A percentile compares a stretch with the other conserved stretches of the same genome.
phyloP scores from a whole-genome alignment of 2,888 invertebrate species.

The Polyommatus iphigenia region DNA sequence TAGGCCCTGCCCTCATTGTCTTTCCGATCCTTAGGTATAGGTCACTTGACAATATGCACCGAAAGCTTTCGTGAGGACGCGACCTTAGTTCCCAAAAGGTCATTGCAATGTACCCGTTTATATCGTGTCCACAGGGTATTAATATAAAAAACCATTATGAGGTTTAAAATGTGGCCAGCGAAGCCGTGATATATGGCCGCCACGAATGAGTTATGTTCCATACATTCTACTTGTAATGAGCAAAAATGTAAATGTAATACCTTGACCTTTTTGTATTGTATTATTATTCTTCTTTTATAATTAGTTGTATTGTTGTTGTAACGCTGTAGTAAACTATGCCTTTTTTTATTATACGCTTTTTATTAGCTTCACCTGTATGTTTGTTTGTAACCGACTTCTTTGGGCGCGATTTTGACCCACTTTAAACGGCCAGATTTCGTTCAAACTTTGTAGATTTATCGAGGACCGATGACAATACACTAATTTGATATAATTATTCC shows the following conservation, averaged over 20 bases:
- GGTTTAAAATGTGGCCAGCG: conserved; percentile 63
- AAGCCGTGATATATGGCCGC: conserved; percentile 58
- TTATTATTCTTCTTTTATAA: not conserved
- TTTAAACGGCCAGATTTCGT: too few species aligned
- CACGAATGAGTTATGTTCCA: conserved; percentile 52
- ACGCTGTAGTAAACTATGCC: not conserved
- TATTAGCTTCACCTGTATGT: too few species aligned
- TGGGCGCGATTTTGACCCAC: too few species aligned
- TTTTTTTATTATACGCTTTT: too few species aligned
- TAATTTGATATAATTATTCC: too few species aligned
- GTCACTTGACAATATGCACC: not conserved
- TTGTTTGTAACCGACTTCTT: too few species aligned
- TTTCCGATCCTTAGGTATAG: not conserved
- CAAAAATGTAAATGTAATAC: conserved; percentile 7
- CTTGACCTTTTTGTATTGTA: conserved; percentile 21
- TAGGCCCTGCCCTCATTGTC: not conserved
- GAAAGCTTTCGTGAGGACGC: not conserved
- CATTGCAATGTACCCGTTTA: conserved; percentile 49
- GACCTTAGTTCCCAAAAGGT: not conserved
- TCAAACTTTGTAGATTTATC: too few species aligned
- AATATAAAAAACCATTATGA: conserved; percentile 66
- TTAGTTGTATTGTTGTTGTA: not conserved
- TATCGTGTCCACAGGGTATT: conserved; percentile 61
- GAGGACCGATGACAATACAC: too few species aligned
- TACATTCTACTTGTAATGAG: conserved; percentile 5